Percentiles rank a stretch among this genome's conserved stretches.
phyloP scores from a whole-genome alignment of 2,797 vertebrate species.

The Limosa lapponica region DNA sequence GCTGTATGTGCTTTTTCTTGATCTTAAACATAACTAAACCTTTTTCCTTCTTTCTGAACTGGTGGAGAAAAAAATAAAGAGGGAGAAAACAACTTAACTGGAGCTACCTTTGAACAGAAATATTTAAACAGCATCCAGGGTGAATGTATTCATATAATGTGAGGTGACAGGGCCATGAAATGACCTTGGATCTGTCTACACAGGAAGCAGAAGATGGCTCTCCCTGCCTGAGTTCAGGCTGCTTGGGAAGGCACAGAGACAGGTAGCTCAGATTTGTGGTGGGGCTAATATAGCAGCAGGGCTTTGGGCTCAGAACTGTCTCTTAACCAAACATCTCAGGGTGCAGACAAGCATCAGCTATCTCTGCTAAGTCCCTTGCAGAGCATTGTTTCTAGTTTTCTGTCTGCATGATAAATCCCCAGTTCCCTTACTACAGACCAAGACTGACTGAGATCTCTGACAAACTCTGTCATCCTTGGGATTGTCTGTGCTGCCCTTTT shows the following conservation, averaged over 20 bases:
- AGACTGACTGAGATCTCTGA: background rate
- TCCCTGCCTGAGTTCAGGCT: background rate
- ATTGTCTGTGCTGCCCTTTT: background rate
- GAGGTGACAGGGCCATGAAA: background rate
- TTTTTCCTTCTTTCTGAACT: background rate
- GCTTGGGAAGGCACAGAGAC: background rate
- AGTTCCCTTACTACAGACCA: background rate
- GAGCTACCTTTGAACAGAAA: background rate
- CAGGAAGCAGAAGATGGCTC: fast-evolving
- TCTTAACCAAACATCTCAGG: background rate
- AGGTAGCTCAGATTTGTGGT: background rate
- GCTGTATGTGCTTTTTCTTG: background rate
- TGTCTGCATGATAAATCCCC: background rate
- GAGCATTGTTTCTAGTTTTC: background rate
- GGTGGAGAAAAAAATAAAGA: background rate
- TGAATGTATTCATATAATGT: background rate
- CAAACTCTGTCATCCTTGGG: background rate
- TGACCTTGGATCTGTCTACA: background rate
- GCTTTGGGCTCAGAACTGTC: background rate
- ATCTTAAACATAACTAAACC: background rate
- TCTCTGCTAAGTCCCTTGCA: background rate
- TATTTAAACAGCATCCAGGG: background rate
- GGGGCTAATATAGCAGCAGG: background rate
- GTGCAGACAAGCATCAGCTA: background rate
- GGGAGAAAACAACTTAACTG: background rate